Base-by-base conservation (phyloP, 2,797 vertebrate genomes). In the Bryconaethiops microstoma region DNA sequence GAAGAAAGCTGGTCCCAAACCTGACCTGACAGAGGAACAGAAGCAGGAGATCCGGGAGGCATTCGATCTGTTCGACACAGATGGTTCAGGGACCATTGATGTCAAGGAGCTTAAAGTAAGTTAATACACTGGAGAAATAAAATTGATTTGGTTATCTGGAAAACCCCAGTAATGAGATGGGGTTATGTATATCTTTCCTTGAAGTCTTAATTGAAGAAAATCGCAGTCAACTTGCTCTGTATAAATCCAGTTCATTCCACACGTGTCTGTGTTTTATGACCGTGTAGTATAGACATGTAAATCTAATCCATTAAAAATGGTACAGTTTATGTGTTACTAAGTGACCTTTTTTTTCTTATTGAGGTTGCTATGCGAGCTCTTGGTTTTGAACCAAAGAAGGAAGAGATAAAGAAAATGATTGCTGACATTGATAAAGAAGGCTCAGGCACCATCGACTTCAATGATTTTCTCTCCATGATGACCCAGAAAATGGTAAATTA, bases 371-470 rank as follows among this genome's bases (percentile, higher is more conserved):
- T 99, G 96, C 93, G 94, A 65, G 97, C 98, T 62, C 93, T 98
- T 25, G 96, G 97, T 48, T 98, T 99, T 92, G 97, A 99, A 86
- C 97, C 97, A 39, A 99, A 97, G 92, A 98, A 98, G 85, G 97
- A 98, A 83, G 97, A 99, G 88, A 94, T 99, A 75, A 97, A 94
- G 89, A 96, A 96, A 87, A 95, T 99, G 96, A 94, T 97, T 81
- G 91, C 95, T 78, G 96, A 97, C 81, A 90, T 96, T 16, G 95
- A 97, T 85, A 97, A 95, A 88, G 96, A 96, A 54, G 94, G 94
- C 80, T 96, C 92, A 0, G 95, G 94, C 71, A 95, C 92, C 25
- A 95, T 99, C 82, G 90, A 93, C 86, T 99, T 97, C 54, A 92
- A 90, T 79, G 96, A 96, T 60, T 99, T 99, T 88, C 92, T 98